These are phyloP conservation scores for Amniataba percoides DNA, from an alignment of 2,797 vertebrate genomes.

Conservation along the genomic window DNA sequence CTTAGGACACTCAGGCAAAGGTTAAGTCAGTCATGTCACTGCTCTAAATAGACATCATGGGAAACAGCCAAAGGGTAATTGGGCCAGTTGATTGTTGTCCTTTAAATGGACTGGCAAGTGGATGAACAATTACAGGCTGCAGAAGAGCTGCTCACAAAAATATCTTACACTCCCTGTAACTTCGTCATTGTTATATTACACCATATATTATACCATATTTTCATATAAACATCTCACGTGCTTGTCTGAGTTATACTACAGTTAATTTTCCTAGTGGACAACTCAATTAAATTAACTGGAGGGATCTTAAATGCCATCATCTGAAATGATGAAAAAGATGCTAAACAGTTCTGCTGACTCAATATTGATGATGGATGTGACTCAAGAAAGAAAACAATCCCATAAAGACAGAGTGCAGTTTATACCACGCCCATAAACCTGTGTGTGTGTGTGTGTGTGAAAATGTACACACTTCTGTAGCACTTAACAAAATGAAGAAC, in stretches of 20 bases:
- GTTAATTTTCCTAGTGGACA: conserved; percentile 29
- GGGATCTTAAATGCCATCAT: conserved; percentile 40
- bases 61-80: conserved; percentile 66
- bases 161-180: conserved; percentile 9
- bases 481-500: conserved; percentile 67
- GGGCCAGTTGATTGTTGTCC: conserved; percentile 54
- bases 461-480: conserved; percentile 38
- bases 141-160: neutral
- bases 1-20: conserved; percentile 63
- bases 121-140: conserved; percentile 19
- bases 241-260: neutral
- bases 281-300: conserved; percentile 33
- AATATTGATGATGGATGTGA: conserved; percentile 52
- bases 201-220: conserved; percentile 1
- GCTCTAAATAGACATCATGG: conserved; percentile 54
- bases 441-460: neutral
- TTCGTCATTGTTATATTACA: neutral
- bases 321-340: conserved; percentile 43
- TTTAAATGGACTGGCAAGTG: conserved; percentile 32
- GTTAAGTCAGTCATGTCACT: conserved; percentile 72
- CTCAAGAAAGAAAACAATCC: conserved; percentile 55
- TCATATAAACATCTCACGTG: conserved; percentile 18
- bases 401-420: conserved; percentile 29
- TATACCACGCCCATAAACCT: conserved; percentile 11
- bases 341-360: conserved; percentile 45